These are phyloP conservation scores for Sphenodon punctatus DNA, from an alignment of 2,797 vertebrate species.

Conservation along the genomic window DNA sequence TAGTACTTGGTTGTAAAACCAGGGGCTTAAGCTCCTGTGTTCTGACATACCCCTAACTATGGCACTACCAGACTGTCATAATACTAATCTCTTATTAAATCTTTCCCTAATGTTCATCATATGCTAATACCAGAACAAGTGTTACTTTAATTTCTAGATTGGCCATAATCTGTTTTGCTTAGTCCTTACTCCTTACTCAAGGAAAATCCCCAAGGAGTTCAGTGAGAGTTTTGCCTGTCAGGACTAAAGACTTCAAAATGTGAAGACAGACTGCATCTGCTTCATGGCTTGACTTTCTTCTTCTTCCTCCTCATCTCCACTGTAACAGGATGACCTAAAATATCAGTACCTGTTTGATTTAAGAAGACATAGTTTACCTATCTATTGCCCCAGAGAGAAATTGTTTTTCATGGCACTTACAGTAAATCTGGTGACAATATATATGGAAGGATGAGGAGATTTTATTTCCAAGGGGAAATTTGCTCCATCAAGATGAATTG, in stretches of 20 bases:
- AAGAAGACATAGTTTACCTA: background rate
- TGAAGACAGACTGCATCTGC: background rate
- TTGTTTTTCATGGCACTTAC: background rate
- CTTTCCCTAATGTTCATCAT: background rate
- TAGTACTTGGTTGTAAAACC: no score
- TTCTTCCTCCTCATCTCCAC: conserved; percentile 4
- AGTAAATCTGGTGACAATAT: background rate
- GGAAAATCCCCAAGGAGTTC: no score
- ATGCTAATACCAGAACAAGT: background rate
- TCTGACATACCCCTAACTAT: no score
- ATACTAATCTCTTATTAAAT: background rate
- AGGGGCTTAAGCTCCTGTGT: no score
- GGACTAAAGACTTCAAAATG: background rate
- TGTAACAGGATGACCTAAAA: background rate
- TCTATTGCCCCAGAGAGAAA: background rate
- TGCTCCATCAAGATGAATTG: background rate
- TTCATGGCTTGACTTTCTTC: conserved; percentile 3
- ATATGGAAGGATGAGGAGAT: background rate
- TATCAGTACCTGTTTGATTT: background rate
- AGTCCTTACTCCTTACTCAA: no score
- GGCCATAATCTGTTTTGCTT: background rate
- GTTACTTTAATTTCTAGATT: background rate
- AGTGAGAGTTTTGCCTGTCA: background rate
- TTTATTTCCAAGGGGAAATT: background rate
- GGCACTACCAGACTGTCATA: no score